phyloP scores from a whole-genome alignment of 2,113 vertebrate genomes.

The Strigops habroptila region DNA sequence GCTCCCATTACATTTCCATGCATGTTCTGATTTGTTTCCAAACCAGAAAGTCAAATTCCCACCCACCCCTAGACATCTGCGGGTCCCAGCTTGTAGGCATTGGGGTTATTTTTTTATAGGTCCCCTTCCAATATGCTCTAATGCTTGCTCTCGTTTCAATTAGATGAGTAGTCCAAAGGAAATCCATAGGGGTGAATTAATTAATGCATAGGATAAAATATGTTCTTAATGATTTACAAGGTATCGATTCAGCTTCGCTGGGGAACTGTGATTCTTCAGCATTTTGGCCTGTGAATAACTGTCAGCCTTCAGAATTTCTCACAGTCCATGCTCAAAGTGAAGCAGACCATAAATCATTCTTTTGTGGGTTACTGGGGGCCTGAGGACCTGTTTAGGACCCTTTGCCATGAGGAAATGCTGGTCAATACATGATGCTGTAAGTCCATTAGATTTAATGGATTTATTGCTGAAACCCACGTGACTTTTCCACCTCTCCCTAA shows the following conservation, averaged over 20 bases:
- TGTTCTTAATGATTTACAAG: neutral
- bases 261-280: neutral
- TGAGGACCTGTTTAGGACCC: neutral
- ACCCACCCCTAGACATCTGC: neutral
- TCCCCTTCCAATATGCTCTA: neutral
- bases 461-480: neutral
- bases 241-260: neutral
- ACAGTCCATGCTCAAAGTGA: neutral
- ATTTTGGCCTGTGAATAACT: neutral
- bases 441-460: neutral
- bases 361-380: neutral
- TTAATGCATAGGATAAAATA: neutral
- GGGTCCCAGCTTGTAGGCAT: neutral
- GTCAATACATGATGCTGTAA: neutral
- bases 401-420: fast-evolving
- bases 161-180: neutral
- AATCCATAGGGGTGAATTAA: neutral
- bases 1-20: neutral
- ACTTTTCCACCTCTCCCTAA: neutral
- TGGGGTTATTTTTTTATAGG: neutral
- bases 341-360: neutral
- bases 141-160: neutral
- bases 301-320: neutral
- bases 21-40: neutral
- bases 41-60: neutral